A percentile compares a stretch with the other conserved stretches of the same genome.
These are phyloP conservation scores for Apis florea DNA, from an alignment of 1,140 invertebrate genomes.

Conservation along the genomic window DNA sequence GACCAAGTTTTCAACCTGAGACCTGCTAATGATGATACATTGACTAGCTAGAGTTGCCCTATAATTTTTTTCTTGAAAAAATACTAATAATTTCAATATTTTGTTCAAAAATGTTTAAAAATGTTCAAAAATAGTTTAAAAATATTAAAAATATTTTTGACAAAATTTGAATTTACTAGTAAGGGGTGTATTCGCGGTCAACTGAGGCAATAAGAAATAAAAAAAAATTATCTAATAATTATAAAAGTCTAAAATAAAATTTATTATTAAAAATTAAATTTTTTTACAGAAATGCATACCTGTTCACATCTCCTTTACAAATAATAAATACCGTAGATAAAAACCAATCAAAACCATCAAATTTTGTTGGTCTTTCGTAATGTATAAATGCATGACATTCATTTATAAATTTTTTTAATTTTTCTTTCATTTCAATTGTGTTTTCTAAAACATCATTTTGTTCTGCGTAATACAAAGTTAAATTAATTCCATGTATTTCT, in stretches of 20 bases:
- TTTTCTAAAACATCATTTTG: constrained; percentile 65
- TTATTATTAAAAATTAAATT: constrained; percentile 8
- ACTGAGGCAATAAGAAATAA: constrained; percentile 64
- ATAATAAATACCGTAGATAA: constrained; percentile 75
- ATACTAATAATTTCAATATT: constrained; percentile 30
- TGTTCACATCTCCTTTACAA: constrained; percentile 72
- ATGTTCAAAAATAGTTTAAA: not conserved
- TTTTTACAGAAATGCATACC: constrained; percentile 64
- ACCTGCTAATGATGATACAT: constrained; percentile 76
- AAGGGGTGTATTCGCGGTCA: constrained; percentile 72
- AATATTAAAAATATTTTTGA: constrained; percentile 2
- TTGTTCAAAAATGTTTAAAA: constrained; percentile 14
- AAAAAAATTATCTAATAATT: not conserved
- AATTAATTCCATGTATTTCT: constrained; percentile 71
- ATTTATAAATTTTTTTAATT: constrained; percentile 74
- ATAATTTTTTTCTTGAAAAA: constrained; percentile 31
- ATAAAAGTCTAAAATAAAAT: not conserved
- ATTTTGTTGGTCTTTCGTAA: constrained; percentile 67
- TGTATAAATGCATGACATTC: constrained; percentile 72
- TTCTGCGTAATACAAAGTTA: constrained; percentile 71
- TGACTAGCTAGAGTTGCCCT: constrained; percentile 75
- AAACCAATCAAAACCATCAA: constrained; percentile 77
- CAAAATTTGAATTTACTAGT: constrained; percentile 9
- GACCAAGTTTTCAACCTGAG: constrained; percentile 80
- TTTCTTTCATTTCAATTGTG: constrained; percentile 54